A percentile compares a stretch with the other conserved stretches of the same genome.
These are phyloP conservation scores for Nipponia nippon DNA, from an alignment of 2,113 vertebrate species.

Conservation along the genomic window DNA sequence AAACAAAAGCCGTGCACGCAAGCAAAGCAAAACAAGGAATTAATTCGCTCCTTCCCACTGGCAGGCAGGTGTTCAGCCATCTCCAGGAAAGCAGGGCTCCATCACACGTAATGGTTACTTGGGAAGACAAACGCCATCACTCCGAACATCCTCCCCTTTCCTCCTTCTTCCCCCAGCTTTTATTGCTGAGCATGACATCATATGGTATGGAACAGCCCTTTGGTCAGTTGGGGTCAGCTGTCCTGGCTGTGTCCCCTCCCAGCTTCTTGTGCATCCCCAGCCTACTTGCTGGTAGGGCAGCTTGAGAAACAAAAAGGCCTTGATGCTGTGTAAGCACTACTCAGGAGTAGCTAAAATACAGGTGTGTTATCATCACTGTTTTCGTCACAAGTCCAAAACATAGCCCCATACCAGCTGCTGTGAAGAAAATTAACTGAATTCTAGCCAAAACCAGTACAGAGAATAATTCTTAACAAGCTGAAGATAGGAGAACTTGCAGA, in stretches of 20 bases:
- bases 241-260: background rate
- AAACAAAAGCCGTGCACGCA: background rate
- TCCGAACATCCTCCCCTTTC: background rate
- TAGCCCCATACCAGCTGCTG: background rate
- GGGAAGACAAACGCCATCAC: background rate
- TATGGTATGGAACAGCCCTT: background rate
- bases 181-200: no score
- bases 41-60: background rate
- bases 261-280: background rate
- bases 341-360: background rate
- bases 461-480: background rate
- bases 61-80: background rate
- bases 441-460: background rate
- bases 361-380: background rate
- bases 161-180: background rate
- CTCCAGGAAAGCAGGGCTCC: background rate
- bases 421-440: background rate
- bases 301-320: background rate
- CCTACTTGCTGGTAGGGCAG: fast-evolving
- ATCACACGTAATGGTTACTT: fast-evolving
- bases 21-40: background rate
- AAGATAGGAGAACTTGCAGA: background rate
- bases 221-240: background rate
- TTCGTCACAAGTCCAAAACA: background rate
- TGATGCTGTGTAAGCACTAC: background rate